Evolutionary conservation across 2,888 invertebrate genomes (phyloP), one percentile per base, ranked within the genome.

Genomic region (Folsomia candida): DNA sequence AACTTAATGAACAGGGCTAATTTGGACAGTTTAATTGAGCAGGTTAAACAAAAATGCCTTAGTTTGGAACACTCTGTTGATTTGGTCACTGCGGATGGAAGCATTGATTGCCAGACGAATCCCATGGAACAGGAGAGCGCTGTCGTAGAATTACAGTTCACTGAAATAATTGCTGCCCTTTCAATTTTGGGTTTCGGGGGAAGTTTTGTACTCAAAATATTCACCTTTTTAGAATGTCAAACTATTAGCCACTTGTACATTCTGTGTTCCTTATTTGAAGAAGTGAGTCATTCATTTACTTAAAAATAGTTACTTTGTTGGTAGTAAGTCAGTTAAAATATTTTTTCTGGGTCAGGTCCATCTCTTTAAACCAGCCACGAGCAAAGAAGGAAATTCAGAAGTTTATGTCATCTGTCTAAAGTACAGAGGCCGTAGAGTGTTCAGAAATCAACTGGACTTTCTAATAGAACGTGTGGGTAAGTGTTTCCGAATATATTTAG

Each of bases 361-460:
- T 77, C 85, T 93, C 20, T 91, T 89, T 82, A 97, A 97, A 82
- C 97, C 97, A 0, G 90, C 89, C 0, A 92, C 93, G 0, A 97
- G 97, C n/a, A 93, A 94, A 81, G 90, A 91, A 81, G 97, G 97
- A 6, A 97, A 97, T 83, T 97, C 97, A 0, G 97, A 97, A 84
- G 88, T 92, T 0, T 97, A 97, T 81, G 87, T 94, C 0, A 85
- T 97, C 28, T 92, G 91, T 80, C 82, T 88, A 27, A 85, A 85
- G 25, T 91, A 87, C 81, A 85, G 85, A 78, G 89, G 88, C 1
- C 80, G 78, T 18, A 76, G 83, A 4, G 76, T 77, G n/a, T 64
- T 75, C 87, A 1, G 81, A 82, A 3, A 83, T 0, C 86, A 85
- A 79, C 79, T 88, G 47, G 80, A 84, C 2, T 82, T 82, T 1